These are phyloP conservation scores for Pycnonotus jocosus DNA, from an alignment of 2,113 vertebrate species.

Conservation along the genomic window DNA sequence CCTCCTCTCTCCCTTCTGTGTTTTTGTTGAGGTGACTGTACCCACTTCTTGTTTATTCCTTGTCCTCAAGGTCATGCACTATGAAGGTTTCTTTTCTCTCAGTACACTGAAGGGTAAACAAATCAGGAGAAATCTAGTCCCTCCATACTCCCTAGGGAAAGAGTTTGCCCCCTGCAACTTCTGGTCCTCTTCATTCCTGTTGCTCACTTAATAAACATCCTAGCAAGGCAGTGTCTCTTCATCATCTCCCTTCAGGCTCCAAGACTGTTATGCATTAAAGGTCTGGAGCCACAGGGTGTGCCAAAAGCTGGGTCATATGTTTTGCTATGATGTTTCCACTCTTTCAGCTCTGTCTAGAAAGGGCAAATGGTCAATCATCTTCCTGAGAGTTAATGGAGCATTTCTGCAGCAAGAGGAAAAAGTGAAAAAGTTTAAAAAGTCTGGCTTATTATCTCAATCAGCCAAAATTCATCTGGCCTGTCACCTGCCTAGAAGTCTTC, in stretches of 20 bases:
- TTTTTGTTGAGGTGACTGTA: not conserved
- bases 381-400: constrained; percentile 48
- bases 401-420: constrained; percentile 24
- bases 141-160: not conserved
- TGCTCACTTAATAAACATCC: not conserved
- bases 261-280: not conserved
- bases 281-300: constrained; percentile 24
- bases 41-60: not conserved
- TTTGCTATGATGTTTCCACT: constrained; percentile 28
- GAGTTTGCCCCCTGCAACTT: not conserved
- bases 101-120: not conserved
- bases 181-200: not conserved
- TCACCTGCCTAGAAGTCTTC: not conserved
- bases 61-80: not conserved
- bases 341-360: constrained; percentile 50
- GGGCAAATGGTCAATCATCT: constrained; percentile 54
- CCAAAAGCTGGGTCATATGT: constrained; percentile 37
- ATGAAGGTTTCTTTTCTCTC: not conserved
- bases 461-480: not conserved
- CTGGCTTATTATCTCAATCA: constrained; percentile 10
- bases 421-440: constrained; percentile 20
- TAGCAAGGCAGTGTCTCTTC: not conserved
- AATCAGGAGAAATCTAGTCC: not conserved
- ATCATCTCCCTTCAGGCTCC: not conserved
- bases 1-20: not conserved